Evolutionary conservation across 2,113 vertebrate genomes (phyloP).

Genomic region (Miniopterus natalensis): DNA sequence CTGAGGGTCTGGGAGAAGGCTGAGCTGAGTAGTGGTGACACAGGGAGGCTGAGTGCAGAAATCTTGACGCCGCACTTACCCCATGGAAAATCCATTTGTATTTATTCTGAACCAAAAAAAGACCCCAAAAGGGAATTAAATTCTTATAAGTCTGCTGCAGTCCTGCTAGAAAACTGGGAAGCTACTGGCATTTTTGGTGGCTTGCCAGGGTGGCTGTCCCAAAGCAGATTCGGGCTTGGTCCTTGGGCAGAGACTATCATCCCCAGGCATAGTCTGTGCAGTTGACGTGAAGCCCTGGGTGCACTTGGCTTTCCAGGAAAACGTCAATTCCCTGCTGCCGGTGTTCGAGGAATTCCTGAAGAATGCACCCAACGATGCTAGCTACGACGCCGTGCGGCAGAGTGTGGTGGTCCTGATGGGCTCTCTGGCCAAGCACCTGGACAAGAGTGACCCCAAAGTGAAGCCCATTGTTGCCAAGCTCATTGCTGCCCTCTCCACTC

Average conservation of each 20-base stretch:
- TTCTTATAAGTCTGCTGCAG: not conserved
- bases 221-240: not conserved
- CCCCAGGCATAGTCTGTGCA: accelerated
- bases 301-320: conserved; percentile 91
- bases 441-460: conserved; percentile 98
- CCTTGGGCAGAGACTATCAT: accelerated
- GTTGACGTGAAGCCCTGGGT: conserved; percentile 30
- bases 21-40: not conserved
- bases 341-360: conserved; percentile 99
- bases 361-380: conserved; percentile 97
- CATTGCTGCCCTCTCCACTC: conserved; percentile 97
- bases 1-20: not conserved
- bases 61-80: not conserved
- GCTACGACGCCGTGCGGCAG: conserved; percentile 97
- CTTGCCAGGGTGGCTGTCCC: not conserved
- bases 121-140: not conserved
- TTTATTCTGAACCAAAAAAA: conserved; percentile 14
- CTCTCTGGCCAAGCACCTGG: conserved; percentile 98
- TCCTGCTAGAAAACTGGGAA: not conserved
- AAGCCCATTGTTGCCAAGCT: conserved; percentile 99
- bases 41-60: not conserved
- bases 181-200: not conserved
- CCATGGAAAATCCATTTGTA: not conserved
- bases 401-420: conserved; percentile 99
- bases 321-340: conserved; percentile 96